Base-by-base conservation (phyloP, 2,888 invertebrate species). In the Platycheirus rosarum region DNA sequence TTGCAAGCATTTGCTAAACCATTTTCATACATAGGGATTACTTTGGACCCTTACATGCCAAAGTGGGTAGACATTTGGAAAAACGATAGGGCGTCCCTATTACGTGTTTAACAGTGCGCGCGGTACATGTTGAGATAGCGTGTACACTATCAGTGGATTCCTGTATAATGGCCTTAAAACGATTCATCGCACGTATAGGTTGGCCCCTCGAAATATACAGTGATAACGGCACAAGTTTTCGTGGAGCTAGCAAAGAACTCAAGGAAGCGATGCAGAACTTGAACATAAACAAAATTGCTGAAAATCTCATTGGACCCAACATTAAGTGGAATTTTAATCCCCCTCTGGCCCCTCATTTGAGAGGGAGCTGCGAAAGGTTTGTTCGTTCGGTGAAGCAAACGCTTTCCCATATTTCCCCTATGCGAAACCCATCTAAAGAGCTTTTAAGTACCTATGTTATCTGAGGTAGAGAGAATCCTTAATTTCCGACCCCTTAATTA, bases 271-370 rank as follows among this genome's bases (percentile, higher is more conserved):
- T 42, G 14, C 8, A 42, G 0, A 3, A 42, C 5, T 14, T 42
- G 8, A 2, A 42, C 8, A 8, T 42, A 14, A 14, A 42, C 3
- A 42, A 16, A 42, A 40, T 46, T 5, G 9, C 8, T 6, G 18
- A 18, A 8, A 14, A 4, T 2, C 26, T 7, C 3, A 35, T 57
- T 9, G 23, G 14, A 2, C 20, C 55, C n/a, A 35, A 51, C 1
- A 79, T 84, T 2, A 62, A 71, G n/a, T 85, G 85, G 85, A 73
- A 70, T 1, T 85, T 86, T 37, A 85, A 79, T 29, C 84, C 85
- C 0, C 86, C 85, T 8, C 46, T 65, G 0, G 29, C 85, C 5
- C 86, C 86, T 1, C 85, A 86, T 14, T 85, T 68, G 68, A 55
- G 55, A 3, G 46, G 55, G 74, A 85, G 85, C 70, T 8, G 85